A percentile compares a stretch with the other conserved stretches of the same genome.
Conservation (phyloP, 2,888 invertebrate genomes). For the Netelia fuscicornis region DNA sequence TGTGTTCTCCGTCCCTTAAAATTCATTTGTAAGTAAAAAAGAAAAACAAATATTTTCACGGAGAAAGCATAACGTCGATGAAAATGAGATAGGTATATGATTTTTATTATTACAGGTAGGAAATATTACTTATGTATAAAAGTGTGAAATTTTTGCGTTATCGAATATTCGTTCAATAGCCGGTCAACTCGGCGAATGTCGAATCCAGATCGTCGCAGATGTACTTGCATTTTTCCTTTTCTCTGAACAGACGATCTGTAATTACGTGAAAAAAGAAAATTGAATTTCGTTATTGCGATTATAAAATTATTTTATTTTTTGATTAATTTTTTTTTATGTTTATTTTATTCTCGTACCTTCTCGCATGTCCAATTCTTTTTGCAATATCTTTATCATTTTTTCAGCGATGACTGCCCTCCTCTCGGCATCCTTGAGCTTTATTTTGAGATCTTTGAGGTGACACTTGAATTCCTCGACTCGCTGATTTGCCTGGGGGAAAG, state of each 20-base stretch:
- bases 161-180: constrained; percentile 86
- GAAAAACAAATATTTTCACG: not conserved
- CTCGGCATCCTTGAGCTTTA: constrained; percentile 84
- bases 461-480: constrained; percentile 88
- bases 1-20: constrained; percentile 14
- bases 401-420: constrained; percentile 90
- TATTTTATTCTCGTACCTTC: constrained; percentile 86
- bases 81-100: not conserved
- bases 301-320: not conserved
- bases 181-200: constrained; percentile 91
- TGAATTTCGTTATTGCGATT: not conserved
- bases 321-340: constrained; percentile 10
- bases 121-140: constrained; percentile 48
- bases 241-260: constrained; percentile 93
- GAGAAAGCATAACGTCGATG: too few species aligned
- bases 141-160: constrained; percentile 46
- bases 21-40: not conserved
- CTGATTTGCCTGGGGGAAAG: constrained; percentile 86
- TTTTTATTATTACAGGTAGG: not conserved
- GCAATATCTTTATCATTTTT: constrained; percentile 89
- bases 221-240: constrained; percentile 93
- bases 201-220: constrained; percentile 91
- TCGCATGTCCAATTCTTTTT: constrained; percentile 90
- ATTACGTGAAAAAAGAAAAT: constrained; percentile 76
- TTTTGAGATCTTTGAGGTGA: constrained; percentile 82